Base-by-base conservation (phyloP, 2,113 vertebrate species). In the Hippocampus guttulatus region DNA sequence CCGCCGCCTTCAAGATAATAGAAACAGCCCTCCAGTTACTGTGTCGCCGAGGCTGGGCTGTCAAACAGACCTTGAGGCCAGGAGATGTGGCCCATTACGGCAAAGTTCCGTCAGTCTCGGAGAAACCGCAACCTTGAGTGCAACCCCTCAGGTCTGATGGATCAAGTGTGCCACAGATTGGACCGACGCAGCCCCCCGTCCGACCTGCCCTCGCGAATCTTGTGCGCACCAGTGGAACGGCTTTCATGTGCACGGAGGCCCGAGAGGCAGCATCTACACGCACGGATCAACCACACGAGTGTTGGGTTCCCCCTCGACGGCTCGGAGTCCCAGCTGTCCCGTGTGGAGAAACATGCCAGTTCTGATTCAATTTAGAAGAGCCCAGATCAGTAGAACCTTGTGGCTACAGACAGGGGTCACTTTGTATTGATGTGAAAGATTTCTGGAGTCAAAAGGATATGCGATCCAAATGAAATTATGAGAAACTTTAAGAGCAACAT, bases 111-210 rank as follows among this genome's bases (percentile, higher is more conserved):
- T 68, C 25, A 16, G 65, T 81, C 55, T 74, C 58, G 14, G 41
- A 70, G 74, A 83, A 80, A 78, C 77, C 82, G 68, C 75, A 78
- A 43, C 51, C 38, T 63, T 63, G 41, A 21, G 57, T 71, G 40
- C 61, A 57, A 47, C 25, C 61, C 62, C 54, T 76, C 68, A 80
- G 72, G 70, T 70, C 72, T 85, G 79, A 85, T 81, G 70, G 80
- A 78, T 79, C 77, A 71, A 85, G 77, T 86, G 75, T 43, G 47
- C 70, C 15, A n/a, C 40, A 73, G 65, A 58, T 68, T 71, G 40
- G 20, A 74, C 67, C 70, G 20, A 27, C 58, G 15, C 27, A 38
- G 20, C 52, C 52, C 41, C 16, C 30, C 16, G 12, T 15, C 8
- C 16, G 16, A 33, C 58, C 68, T 43, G 57, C 51, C 20, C 75